Evolutionary conservation across 2,888 invertebrate species (phyloP).

Genomic region (Latrodectus elegans): DNA sequence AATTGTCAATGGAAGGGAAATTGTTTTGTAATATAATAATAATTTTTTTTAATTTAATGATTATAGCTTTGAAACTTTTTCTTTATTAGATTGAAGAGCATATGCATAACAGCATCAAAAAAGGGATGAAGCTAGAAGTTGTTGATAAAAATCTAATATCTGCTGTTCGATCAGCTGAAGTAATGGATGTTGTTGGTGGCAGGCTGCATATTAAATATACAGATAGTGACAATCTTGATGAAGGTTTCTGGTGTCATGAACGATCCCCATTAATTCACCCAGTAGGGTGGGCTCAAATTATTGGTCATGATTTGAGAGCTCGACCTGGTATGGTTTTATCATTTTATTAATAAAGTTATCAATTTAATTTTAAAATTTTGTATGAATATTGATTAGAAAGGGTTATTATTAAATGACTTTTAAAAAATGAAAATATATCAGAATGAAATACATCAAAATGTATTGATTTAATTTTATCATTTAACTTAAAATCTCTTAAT

Average conservation of each 20-base stretch:
- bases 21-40: no score
- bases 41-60: not conserved
- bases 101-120: conserved; percentile 76
- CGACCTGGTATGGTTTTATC: conserved; percentile 78
- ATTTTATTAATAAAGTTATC: no score
- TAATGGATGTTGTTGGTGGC: conserved; percentile 93
- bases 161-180: conserved; percentile 89
- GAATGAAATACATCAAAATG: no score
- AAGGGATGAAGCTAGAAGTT: conserved; percentile 88
- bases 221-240: conserved; percentile 80
- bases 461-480: no score
- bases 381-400: no score
- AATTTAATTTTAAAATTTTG: no score
- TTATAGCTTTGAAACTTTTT: not conserved
- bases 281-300: conserved; percentile 94
- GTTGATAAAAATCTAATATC: conserved; percentile 97
- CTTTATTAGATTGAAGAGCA: conserved; percentile 73
- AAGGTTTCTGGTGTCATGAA: conserved; percentile 96
- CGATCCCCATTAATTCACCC: conserved; percentile 95
- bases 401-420: no score
- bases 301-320: conserved; percentile 91
- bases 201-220: conserved; percentile 92
- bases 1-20: no score
- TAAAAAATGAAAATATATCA: no score
- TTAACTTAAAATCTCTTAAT: no score